These are phyloP conservation scores for Temnothorax longispinosus DNA, from an alignment of 1,140 invertebrate genomes.

Conservation along the genomic window DNA sequence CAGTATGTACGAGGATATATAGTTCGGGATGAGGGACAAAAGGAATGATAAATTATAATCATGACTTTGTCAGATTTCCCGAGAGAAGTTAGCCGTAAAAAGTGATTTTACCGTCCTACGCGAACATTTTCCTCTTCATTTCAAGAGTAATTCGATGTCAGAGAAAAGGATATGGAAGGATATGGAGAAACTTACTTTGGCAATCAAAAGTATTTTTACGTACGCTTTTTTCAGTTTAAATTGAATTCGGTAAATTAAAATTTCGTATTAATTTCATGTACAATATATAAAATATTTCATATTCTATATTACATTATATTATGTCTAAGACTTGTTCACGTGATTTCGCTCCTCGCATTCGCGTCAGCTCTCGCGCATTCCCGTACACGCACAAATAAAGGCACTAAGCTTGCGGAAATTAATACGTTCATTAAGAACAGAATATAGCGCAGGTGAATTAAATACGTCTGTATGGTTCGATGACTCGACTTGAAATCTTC, in stretches of 20 bases:
- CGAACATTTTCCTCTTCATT: constrained; percentile 19
- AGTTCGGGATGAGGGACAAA: not conserved
- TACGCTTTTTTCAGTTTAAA: not conserved
- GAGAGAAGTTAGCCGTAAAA: constrained; percentile 24
- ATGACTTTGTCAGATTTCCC: constrained; percentile 36
- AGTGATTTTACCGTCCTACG: constrained; percentile 10
- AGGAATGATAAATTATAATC: constrained; percentile 40
- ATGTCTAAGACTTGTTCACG: not conserved
- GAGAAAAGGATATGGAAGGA: not conserved
- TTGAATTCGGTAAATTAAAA: not conserved
- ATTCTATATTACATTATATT: not conserved
- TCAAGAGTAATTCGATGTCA: not conserved
- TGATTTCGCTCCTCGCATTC: not conserved
- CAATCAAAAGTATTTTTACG: not conserved
- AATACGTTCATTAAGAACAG: not conserved
- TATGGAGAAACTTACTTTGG: constrained; percentile 6
- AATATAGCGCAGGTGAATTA: not conserved
- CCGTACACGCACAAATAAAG: too few relatives aligned
- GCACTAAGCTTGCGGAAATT: too few relatives aligned
- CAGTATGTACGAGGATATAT: not conserved
- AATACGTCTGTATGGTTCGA: too few relatives aligned
- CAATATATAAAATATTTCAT: not conserved
- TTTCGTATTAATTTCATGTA: not conserved
- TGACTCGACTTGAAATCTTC: too few relatives aligned
- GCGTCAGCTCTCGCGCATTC: too few relatives aligned